Conservation (phyloP, 2,888 invertebrate species). For the Tipula vernalis region DNA sequence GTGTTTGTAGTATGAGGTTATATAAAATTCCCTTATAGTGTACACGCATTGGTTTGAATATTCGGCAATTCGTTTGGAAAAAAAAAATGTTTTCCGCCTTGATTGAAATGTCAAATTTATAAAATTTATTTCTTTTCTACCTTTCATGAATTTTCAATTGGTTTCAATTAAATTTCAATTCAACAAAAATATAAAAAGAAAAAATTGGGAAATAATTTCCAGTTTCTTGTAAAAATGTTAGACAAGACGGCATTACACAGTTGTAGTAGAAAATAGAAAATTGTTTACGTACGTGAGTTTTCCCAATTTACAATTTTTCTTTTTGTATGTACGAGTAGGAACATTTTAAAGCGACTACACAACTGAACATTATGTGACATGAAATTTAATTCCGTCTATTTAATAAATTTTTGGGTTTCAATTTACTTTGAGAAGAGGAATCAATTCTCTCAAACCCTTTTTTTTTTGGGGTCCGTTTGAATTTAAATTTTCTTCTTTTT, state of each 20-base stretch:
- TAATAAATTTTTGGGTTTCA: background rate
- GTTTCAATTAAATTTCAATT: slow-evolving; percentile 4
- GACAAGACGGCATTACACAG: background rate
- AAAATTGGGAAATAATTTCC: background rate
- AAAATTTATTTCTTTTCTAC: background rate
- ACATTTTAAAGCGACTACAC: background rate
- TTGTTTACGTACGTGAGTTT: background rate
- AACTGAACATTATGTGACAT: background rate
- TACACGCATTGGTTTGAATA: background rate
- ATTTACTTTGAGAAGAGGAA: background rate
- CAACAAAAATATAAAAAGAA: background rate
- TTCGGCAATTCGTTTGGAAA: background rate
- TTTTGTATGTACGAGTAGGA: background rate
- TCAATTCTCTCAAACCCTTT: background rate
- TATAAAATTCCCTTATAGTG: background rate
- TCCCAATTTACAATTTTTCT: background rate
- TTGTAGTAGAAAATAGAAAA: background rate
- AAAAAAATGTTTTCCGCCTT: background rate
- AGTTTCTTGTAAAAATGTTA: background rate
- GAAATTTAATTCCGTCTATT: background rate
- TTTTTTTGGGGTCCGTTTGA: background rate
- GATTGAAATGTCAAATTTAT: background rate
- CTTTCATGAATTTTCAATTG: background rate
- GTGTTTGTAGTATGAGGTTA: background rate
- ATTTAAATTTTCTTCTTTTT: background rate